These are phyloP conservation scores for Macrophya alboannulata DNA, from an alignment of 2,888 invertebrate genomes.

Conservation along the genomic window DNA sequence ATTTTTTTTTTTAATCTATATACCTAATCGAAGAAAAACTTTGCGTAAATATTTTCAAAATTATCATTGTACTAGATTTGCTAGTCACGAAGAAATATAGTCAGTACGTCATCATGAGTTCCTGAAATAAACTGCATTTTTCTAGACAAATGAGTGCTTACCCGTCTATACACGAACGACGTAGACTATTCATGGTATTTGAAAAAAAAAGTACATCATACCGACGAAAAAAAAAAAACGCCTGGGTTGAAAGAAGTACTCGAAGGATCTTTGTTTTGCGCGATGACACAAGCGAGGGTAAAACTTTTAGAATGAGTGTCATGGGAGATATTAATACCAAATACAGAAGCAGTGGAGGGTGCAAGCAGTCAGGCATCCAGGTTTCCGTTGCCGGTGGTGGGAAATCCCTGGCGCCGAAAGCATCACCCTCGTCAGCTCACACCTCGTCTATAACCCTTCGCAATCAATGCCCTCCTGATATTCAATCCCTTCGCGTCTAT, in stretches of 20 bases:
- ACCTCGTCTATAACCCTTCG: slow-evolving; percentile 58
- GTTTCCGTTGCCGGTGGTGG: slow-evolving; percentile 14
- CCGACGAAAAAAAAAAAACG: neutral
- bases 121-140: neutral
- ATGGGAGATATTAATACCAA: slow-evolving; percentile 53
- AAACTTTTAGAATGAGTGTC: slow-evolving; percentile 46
- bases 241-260: neutral
- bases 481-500: slow-evolving; percentile 70
- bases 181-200: neutral
- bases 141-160: neutral
- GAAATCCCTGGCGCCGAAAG: slow-evolving; percentile 36
- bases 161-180: slow-evolving; percentile 20
- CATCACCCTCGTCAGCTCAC: slow-evolving; percentile 56
- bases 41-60: too few relatives aligned
- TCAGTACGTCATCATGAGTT: neutral
- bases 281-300: slow-evolving; percentile 16
- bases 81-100: too few relatives aligned
- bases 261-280: slow-evolving; percentile 21
- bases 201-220: neutral
- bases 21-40: too few relatives aligned
- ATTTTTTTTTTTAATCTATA: too few relatives aligned
- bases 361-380: slow-evolving; percentile 3
- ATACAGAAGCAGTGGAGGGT: slow-evolving; percentile 39
- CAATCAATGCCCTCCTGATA: slow-evolving; percentile 70
- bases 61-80: too few relatives aligned